Evolutionary conservation across 2,113 vertebrate genomes (phyloP).

Genomic region (Baryphthengus martii): DNA sequence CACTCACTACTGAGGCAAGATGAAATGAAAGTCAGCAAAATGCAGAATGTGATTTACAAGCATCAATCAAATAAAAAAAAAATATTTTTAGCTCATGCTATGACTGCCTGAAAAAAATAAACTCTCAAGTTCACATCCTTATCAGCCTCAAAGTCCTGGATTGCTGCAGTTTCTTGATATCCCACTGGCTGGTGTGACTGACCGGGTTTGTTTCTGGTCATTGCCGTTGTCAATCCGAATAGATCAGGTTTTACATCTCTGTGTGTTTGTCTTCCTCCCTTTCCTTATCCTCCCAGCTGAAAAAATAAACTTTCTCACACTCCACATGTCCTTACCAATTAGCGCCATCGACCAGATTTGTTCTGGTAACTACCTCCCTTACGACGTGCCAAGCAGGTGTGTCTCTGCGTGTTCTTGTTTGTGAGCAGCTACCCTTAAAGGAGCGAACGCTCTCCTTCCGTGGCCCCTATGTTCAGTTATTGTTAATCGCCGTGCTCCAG

Average conservation of each 20-base stretch:
- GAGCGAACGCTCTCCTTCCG: neutral
- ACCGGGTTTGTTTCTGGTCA: neutral
- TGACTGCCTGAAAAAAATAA: neutral
- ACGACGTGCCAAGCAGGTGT: neutral
- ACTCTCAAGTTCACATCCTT: neutral
- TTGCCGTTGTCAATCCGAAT: neutral
- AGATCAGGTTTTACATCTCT: neutral
- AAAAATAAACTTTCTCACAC: neutral
- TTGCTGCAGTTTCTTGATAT: neutral
- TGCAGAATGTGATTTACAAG: neutral
- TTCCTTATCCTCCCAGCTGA: neutral
- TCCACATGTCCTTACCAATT: neutral
- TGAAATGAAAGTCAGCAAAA: neutral
- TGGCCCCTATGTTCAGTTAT: neutral
- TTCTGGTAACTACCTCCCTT: neutral
- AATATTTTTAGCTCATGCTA: neutral
- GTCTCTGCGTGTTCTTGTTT: neutral
- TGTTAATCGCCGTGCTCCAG: accelerated
- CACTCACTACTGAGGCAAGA: neutral
- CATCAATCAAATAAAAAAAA: neutral
- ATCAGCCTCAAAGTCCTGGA: neutral
- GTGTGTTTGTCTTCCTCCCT: neutral
- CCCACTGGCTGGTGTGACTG: neutral
- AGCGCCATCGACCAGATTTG: neutral
- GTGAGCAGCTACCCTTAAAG: neutral